These are phyloP conservation scores for Dasyprocta punctata DNA, from an alignment of 2,113 vertebrate species.

Conservation along the genomic window DNA sequence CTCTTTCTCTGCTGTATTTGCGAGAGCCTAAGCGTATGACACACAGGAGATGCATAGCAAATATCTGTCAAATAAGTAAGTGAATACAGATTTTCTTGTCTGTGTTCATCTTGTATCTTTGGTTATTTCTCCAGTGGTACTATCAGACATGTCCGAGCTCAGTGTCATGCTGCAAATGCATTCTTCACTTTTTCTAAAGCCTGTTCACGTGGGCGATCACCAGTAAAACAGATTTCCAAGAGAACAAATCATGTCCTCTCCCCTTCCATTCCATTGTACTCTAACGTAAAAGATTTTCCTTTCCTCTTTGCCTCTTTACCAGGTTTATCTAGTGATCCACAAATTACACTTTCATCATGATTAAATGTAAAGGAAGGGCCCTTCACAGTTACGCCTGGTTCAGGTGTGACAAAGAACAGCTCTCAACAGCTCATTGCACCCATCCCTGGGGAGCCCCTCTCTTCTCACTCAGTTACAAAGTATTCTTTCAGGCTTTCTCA, in stretches of 20 bases:
- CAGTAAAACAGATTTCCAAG: not conserved
- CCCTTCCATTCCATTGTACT: not conserved
- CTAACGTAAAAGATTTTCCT: not conserved
- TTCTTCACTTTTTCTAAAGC: not conserved
- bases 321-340: not conserved
- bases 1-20: not conserved
- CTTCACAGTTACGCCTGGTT: not conserved
- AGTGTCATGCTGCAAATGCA: not conserved
- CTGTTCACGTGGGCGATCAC: not conserved
- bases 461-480: not conserved
- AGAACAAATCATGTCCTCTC: not conserved
- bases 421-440: not conserved
- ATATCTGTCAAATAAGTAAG: not conserved
- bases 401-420: not conserved
- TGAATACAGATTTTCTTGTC: not conserved
- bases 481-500: not conserved
- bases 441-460: not conserved
- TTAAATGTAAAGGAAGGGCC: not conserved
- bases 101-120: not conserved
- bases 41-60: not conserved
- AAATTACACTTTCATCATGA: slow-evolving; percentile 16
- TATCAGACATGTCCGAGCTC: not conserved
- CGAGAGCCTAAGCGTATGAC: not conserved
- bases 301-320: not conserved
- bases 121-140: slow-evolving; percentile 17